phyloP scores from a whole-genome alignment of 2,888 invertebrate genomes.

The Tipula vernalis region DNA sequence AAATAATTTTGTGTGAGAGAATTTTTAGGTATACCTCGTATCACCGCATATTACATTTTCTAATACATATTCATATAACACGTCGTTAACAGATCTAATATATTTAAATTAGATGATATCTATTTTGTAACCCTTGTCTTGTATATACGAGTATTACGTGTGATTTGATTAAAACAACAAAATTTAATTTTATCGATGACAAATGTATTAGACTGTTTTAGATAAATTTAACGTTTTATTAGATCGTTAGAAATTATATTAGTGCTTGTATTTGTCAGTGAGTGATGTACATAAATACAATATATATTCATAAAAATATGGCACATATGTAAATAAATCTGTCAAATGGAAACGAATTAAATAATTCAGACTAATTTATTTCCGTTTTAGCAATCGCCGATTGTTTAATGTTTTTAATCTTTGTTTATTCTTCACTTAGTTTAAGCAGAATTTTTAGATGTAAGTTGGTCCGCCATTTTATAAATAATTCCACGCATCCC shows the following conservation, averaged over 20 bases:
- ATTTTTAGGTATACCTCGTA: background rate
- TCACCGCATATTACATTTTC: no score
- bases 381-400: background rate
- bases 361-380: background rate
- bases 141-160: background rate
- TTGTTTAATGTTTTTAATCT: background rate
- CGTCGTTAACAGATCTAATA: background rate
- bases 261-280: background rate
- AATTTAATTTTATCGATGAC: background rate
- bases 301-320: background rate
- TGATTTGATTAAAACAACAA: no score
- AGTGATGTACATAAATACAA: background rate
- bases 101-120: background rate
- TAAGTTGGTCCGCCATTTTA: background rate
- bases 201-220: background rate
- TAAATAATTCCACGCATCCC: background rate
- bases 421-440: no score
- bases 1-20: background rate
- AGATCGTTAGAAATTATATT: background rate
- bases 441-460: background rate
- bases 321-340: background rate
- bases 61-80: background rate
- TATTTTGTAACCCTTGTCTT: background rate
- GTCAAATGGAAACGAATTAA: background rate
- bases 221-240: background rate